phyloP scores from a whole-genome alignment of 2,888 invertebrate species.

The Andrena bicolor region DNA sequence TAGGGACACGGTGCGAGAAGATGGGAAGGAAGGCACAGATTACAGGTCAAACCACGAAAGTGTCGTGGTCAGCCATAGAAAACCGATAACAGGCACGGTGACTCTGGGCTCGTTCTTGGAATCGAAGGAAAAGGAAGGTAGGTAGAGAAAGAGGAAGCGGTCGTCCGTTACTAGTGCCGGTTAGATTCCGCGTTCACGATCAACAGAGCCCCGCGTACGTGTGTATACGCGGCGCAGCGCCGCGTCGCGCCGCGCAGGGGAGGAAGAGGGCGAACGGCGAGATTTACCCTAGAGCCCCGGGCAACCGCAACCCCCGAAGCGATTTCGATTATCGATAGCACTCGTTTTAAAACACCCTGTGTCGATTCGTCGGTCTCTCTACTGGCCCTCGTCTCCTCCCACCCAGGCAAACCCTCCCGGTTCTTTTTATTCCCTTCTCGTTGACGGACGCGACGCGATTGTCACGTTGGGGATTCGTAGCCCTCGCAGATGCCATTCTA shows the following conservation, averaged over 20 bases:
- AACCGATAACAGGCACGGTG: not conserved
- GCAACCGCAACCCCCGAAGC: slow-evolving; percentile 78
- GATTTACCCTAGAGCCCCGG: slow-evolving; percentile 73
- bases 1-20: not conserved
- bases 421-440: slow-evolving; percentile 75
- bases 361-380: slow-evolving; percentile 76
- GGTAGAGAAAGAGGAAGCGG: not conserved
- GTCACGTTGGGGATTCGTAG: slow-evolving; percentile 78
- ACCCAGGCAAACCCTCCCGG: slow-evolving; percentile 54
- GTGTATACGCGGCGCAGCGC: not conserved
- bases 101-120: not conserved
- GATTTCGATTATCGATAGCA: slow-evolving; percentile 84
- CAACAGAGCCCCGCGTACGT: too few species aligned
- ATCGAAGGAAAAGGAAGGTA: not conserved
- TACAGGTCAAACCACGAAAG: not conserved
- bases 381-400: slow-evolving; percentile 50
- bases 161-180: not conserved
- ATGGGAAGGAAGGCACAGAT: not conserved
- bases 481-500: slow-evolving; percentile 73
- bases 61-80: not conserved
- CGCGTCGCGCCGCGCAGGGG: slow-evolving; percentile 5
- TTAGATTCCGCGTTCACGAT: too few species aligned
- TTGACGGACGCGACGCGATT: slow-evolving; percentile 75
- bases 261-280: slow-evolving; percentile 60
- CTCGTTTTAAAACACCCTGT: slow-evolving; percentile 83